phyloP scores from a whole-genome alignment of 2,113 vertebrate genomes.

The Brachirus orientalis region DNA sequence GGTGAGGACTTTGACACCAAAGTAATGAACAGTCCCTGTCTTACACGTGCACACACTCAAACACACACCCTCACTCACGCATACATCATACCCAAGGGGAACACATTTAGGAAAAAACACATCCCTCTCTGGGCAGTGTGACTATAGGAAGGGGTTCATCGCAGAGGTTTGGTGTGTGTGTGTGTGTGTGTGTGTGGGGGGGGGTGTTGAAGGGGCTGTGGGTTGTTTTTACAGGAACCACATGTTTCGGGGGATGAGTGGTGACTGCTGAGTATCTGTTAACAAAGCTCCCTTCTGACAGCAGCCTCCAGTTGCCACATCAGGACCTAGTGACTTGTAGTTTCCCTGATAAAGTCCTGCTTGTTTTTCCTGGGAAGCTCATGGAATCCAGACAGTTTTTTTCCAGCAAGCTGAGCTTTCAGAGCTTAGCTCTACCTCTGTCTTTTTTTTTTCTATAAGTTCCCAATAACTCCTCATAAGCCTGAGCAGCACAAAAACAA shows the following conservation, averaged over 20 bases:
- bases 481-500: slow-evolving; percentile 53
- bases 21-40: slow-evolving; percentile 52
- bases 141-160: slow-evolving; percentile 49
- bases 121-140: slow-evolving; percentile 60
- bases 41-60: slow-evolving; percentile 38
- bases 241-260: slow-evolving; percentile 72
- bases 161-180: background rate
- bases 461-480: slow-evolving; percentile 67
- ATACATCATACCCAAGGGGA: slow-evolving; percentile 55
- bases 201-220: slow-evolving; percentile 20
- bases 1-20: slow-evolving; percentile 52
- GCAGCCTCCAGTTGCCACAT: slow-evolving; percentile 64
- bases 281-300: slow-evolving; percentile 64
- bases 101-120: slow-evolving; percentile 73
- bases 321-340: slow-evolving; percentile 64
- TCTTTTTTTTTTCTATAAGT: slow-evolving; percentile 52
- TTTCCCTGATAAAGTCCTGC: slow-evolving; percentile 70
- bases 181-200: background rate
- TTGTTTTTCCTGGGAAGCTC: slow-evolving; percentile 70
- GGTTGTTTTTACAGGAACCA: slow-evolving; percentile 77
- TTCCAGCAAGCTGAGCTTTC: slow-evolving; percentile 46
- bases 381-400: slow-evolving; percentile 41
- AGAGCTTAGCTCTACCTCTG: slow-evolving; percentile 58
- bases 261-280: slow-evolving; percentile 73
- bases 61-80: slow-evolving; percentile 32